Conservation (phyloP, 64 coral and sea anemone species). For the Cladopsammia gracilis region DNA sequence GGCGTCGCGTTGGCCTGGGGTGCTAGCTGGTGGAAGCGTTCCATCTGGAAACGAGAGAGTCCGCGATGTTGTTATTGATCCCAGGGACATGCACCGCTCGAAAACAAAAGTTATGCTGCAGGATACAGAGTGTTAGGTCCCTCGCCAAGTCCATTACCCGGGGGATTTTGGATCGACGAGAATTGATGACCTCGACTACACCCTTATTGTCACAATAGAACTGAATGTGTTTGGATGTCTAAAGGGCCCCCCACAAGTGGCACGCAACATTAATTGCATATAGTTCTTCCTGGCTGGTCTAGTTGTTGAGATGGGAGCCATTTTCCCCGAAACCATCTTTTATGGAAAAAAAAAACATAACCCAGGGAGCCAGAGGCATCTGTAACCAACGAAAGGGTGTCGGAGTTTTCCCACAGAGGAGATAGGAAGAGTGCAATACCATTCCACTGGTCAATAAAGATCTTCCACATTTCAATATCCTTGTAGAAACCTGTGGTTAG, state of each 20-base stretch:
- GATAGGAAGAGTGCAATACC: not conserved
- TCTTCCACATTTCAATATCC: slow-evolving; percentile 57
- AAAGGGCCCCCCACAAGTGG: not conserved
- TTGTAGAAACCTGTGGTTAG: slow-evolving; percentile 25
- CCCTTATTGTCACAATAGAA: not conserved
- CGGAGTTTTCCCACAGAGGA: not conserved
- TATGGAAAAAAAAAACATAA: not conserved
- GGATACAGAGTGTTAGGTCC: not conserved
- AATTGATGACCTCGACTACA: too few species aligned
- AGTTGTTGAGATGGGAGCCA: not conserved
- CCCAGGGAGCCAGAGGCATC: too few species aligned
- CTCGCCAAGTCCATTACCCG: not conserved
- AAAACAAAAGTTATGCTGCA: not conserved
- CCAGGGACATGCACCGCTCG: not conserved
- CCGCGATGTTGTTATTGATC: not conserved
- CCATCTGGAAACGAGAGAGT: not conserved
- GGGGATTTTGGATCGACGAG: too few species aligned
- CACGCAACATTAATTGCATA: slow-evolving; percentile 6
- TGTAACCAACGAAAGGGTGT: not conserved
- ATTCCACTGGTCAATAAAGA: too few species aligned
- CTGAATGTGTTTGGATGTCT: not conserved
- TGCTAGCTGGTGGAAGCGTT: not conserved
- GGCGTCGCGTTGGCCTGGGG: not conserved
- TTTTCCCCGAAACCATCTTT: not conserved
- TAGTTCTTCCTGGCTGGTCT: not conserved